A percentile compares a stretch with the other conserved stretches of the same genome.
These are phyloP conservation scores for Drosophila kepulauana DNA, from an alignment of 1,140 invertebrate species.

Conservation along the genomic window DNA sequence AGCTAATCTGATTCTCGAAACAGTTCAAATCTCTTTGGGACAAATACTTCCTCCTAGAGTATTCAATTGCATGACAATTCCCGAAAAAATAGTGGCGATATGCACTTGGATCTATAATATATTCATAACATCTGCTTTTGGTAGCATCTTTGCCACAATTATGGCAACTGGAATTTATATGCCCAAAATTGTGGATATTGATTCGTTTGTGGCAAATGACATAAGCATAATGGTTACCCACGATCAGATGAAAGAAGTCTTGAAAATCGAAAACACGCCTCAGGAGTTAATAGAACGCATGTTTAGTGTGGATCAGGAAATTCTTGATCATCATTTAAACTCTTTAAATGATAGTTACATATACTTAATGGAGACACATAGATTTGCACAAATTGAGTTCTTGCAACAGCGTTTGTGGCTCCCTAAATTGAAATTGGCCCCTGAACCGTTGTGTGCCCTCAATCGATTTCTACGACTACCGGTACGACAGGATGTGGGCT, in stretches of 20 bases:
- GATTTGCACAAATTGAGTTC: background rate
- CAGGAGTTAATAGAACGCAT: background rate
- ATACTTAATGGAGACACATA: conserved; percentile 6
- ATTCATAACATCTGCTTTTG: background rate
- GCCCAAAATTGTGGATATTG: background rate
- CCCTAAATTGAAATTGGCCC: conserved; percentile 5
- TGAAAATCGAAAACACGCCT: background rate
- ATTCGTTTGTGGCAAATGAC: background rate
- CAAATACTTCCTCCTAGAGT: background rate
- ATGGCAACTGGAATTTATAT: background rate
- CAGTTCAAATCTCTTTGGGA: background rate
- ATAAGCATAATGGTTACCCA: background rate
- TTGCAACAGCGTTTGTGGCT: background rate
- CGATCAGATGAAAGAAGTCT: background rate
- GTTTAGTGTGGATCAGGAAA: background rate
- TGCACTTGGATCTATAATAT: background rate
- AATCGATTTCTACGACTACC: background rate
- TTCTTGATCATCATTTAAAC: background rate
- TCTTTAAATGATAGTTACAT: conserved; percentile 16
- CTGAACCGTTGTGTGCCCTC: background rate
- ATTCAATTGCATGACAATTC: background rate
- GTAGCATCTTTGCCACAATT: background rate
- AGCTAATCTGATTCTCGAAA: background rate
- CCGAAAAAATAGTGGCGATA: background rate
- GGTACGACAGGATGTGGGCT: background rate